Percentiles rank a stretch among this genome's conserved stretches.
phyloP scores from a whole-genome alignment of 2,888 invertebrate genomes.

The Drosophila ustulata region DNA sequence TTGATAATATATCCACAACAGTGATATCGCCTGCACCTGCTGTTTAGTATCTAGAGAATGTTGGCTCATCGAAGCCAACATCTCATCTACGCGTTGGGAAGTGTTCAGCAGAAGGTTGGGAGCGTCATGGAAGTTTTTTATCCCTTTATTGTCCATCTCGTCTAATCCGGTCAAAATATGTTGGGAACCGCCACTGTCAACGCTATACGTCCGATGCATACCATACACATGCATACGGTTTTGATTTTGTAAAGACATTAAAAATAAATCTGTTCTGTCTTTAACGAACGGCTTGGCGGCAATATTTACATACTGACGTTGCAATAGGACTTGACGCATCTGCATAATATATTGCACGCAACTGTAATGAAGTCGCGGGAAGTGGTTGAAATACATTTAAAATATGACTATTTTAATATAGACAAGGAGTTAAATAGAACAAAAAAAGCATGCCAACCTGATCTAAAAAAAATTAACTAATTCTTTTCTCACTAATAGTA shows the following conservation, averaged over 20 bases:
- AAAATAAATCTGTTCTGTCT: not conserved
- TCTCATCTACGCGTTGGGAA: constrained; percentile 12
- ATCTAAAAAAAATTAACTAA: constrained; percentile 5
- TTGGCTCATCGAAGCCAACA: constrained; percentile 21
- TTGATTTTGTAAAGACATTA: not conserved
- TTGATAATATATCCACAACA: constrained; percentile 69
- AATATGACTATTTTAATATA: constrained; percentile 45
- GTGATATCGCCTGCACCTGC: constrained; percentile 64
- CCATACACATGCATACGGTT: not conserved
- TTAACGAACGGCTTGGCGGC: constrained; percentile 41
- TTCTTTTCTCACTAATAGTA: not conserved
- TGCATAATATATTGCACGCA: constrained; percentile 47
- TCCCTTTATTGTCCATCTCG: constrained; percentile 21
- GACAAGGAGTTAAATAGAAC: constrained; percentile 66
- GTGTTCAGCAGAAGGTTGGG: constrained; percentile 1
- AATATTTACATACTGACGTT: constrained; percentile 40
- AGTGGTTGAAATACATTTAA: constrained; percentile 63
- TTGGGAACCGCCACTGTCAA: constrained; percentile 12
- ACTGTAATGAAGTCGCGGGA: constrained; percentile 62
- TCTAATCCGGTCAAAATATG: constrained; percentile 24
- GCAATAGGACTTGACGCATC: constrained; percentile 54
- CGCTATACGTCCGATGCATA: not conserved
- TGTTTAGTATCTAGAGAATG: not conserved
- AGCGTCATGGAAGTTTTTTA: not conserved
- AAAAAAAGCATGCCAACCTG: constrained; percentile 34